Base-by-base conservation (phyloP, 2,797 vertebrate species). In the Epinephelus coioides region DNA sequence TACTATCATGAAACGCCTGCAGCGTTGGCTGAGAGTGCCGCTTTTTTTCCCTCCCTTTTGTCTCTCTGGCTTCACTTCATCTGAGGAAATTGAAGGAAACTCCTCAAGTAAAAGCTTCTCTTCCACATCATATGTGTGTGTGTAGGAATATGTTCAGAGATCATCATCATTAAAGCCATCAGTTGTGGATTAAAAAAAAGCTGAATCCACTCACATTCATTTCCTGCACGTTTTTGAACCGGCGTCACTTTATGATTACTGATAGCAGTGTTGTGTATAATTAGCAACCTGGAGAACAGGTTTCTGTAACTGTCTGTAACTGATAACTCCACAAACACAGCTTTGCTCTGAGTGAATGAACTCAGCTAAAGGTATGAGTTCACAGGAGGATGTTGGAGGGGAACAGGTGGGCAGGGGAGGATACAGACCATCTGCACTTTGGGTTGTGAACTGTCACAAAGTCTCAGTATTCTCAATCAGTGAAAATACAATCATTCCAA, bases 1-100 rank as follows among this genome's bases (percentile, higher is more conserved):
- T 80, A 71, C 69, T 21, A 60, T 71, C n/a, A 57, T 14, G 40
- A 55, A 50, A 19, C 1, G 30, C 64, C 67, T 77, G 49, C 49
- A 54, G 73, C 65, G 12, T 53, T 54, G n/a, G 43, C 11, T 40
- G 19, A 69, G 4, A 61, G 25, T 21, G 49, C 66, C 12, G 7
- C 53, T 23, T 34, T 54, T 30, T 25, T 44, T 21, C 7, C 47
- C 25, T 21, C 19, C 8, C 6, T 30, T 19, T 62, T 40, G 23
- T 56, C 3, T 10, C 14, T 44, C 27, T 53, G 19, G 6, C 19
- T 67, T 23, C 12, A 13, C 53, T 62, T 55, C 38, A 43, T 53
- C 13, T 40, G 51, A 47, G 21, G 66, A 63, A 34, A 44, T 14
- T 46, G 4, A 72, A 64, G 38, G 47, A 57, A 64, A 51, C 25